These are phyloP conservation scores for Sisor rabdophorus DNA, from an alignment of 2,113 vertebrate species.

Conservation along the genomic window DNA sequence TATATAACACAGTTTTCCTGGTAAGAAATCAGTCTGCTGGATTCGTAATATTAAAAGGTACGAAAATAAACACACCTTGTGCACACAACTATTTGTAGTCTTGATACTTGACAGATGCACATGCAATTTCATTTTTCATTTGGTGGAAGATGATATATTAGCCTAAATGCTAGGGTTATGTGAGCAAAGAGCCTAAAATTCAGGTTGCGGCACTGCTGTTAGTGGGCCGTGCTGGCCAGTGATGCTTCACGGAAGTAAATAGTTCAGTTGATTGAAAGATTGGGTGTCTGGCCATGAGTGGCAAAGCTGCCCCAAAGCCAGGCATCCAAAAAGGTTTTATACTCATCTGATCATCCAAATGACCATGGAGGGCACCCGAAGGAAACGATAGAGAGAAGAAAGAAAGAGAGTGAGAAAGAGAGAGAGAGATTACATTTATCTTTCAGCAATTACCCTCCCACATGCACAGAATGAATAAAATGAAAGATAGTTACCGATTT, in stretches of 20 bases:
- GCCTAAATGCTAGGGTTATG: slow-evolving; percentile 8
- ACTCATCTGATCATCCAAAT: slow-evolving; percentile 52
- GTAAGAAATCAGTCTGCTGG: background rate
- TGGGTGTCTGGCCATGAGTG: slow-evolving; percentile 60
- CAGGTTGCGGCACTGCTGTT: slow-evolving; percentile 41
- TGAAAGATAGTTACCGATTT: slow-evolving; percentile 67
- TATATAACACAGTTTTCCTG: too few species aligned
- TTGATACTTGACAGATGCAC: background rate
- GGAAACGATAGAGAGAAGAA: slow-evolving; percentile 47
- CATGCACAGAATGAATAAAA: slow-evolving; percentile 66
- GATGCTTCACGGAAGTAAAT: slow-evolving; percentile 66
- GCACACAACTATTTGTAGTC: background rate
- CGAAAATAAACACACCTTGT: background rate
- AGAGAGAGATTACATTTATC: slow-evolving; percentile 60
- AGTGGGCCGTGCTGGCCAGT: slow-evolving; percentile 57
- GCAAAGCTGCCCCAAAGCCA: slow-evolving; percentile 53
- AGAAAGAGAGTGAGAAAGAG: slow-evolving; percentile 43
- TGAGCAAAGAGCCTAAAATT: slow-evolving; percentile 13
- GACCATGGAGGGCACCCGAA: slow-evolving; percentile 53
- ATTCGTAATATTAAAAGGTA: background rate
- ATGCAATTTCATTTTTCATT: slow-evolving; percentile 13
- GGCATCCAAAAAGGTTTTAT: slow-evolving; percentile 56
- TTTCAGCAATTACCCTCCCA: slow-evolving; percentile 66
- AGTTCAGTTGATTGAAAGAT: slow-evolving; percentile 67
- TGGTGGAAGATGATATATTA: slow-evolving; percentile 1